Evolutionary conservation across 1,140 invertebrate species (phyloP).

Genomic region (Rhyzopertha dominica): DNA sequence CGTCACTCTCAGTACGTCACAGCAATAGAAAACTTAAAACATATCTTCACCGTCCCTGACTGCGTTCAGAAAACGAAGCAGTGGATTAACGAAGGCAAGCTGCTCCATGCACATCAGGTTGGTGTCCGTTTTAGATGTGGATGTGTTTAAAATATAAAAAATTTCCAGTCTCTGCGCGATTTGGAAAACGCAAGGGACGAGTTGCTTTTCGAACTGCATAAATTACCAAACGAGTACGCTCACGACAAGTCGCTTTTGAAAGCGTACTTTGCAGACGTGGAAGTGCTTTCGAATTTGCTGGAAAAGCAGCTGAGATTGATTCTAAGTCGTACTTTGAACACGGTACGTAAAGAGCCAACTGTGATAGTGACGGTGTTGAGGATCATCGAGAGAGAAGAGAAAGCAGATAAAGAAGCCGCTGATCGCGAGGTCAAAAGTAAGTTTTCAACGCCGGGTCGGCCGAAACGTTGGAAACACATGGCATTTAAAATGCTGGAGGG

Average conservation of each 20-base stretch:
- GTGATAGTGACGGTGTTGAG: conserved; percentile 93
- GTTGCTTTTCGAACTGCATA: conserved; percentile 89
- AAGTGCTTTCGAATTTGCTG: conserved; percentile 81
- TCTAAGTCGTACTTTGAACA: conserved; percentile 84
- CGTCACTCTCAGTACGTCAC: conserved; percentile 93
- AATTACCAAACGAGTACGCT: conserved; percentile 83
- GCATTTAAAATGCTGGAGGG: conserved; percentile 78
- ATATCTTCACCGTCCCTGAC: conserved; percentile 96
- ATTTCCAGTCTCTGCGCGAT: conserved; percentile 76
- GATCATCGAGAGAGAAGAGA: conserved; percentile 96
- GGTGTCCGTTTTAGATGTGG: conserved; percentile 10
- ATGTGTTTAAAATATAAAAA: neutral
- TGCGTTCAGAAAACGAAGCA: conserved; percentile 92
- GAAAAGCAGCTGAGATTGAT: conserved; percentile 89
- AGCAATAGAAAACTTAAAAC: conserved; percentile 96
- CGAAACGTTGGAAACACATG: conserved; percentile 88
- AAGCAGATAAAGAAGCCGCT: conserved; percentile 75
- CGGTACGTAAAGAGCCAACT: conserved; percentile 90
- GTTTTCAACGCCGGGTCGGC: conserved; percentile 89
- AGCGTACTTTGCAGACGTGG: conserved; percentile 94
- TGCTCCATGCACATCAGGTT: conserved; percentile 90
- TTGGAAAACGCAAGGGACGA: conserved; percentile 96
- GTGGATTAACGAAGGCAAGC: conserved; percentile 91
- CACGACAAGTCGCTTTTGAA: conserved; percentile 89
- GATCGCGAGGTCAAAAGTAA: conserved; percentile 74